Percentiles rank a stretch among this genome's conserved stretches.
These are phyloP conservation scores for Orientallactaga bullata DNA, from an alignment of 2,113 vertebrate species.

Conservation along the genomic window DNA sequence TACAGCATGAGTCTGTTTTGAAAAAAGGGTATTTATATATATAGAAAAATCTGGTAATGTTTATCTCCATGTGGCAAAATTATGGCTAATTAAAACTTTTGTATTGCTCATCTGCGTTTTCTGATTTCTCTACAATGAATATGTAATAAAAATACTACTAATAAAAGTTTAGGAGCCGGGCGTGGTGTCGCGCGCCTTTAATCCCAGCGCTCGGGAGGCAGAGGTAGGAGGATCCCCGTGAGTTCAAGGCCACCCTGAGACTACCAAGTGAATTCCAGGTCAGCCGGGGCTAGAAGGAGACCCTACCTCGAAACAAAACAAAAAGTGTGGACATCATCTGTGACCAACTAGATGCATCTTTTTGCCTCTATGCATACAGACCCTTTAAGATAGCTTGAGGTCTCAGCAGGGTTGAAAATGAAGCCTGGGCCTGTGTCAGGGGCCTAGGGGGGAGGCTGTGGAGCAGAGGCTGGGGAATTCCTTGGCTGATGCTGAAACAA, in stretches of 20 bases:
- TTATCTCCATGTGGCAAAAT: conserved; percentile 72
- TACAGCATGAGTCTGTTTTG: conserved; percentile 48
- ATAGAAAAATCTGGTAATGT: conserved; percentile 51
- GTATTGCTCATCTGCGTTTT: conserved; percentile 55
- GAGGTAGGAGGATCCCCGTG: too few species aligned
- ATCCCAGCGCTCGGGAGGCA: too few species aligned
- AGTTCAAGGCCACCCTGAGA: too few species aligned
- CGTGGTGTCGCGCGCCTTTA: too few species aligned
- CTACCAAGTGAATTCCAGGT: too few species aligned
- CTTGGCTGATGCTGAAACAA: background rate
- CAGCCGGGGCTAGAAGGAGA: too few species aligned
- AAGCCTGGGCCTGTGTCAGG: background rate
- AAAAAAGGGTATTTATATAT: conserved; percentile 40
- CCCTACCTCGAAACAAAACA: too few species aligned
- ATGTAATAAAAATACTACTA: background rate
- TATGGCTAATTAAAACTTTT: conserved; percentile 62
- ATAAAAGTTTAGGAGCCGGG: background rate
- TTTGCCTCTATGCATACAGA: background rate
- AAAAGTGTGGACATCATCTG: background rate
- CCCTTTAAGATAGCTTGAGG: background rate
- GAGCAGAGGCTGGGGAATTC: background rate
- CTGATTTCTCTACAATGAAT: conserved; percentile 46
- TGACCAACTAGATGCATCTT: background rate
- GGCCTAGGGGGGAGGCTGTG: background rate
- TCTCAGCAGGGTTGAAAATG: background rate